Base-by-base conservation (phyloP, 2,113 vertebrate species). In the Actinemys pallida region DNA sequence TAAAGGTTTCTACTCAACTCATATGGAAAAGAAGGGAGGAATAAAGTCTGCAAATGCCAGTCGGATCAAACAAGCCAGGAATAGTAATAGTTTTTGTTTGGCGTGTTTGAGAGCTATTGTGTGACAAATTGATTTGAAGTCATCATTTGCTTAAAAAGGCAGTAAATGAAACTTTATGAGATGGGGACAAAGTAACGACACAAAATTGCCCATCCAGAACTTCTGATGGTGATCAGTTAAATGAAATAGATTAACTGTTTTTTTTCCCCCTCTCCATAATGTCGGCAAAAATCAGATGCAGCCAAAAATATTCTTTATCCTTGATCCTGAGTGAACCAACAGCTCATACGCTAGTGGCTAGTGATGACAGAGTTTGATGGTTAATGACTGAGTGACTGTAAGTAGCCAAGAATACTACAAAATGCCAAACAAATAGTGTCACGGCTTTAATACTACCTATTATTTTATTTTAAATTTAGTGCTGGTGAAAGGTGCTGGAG, bases 71-170 rank as follows among this genome's bases (percentile, higher is more conserved):
- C 94, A 95, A 97, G 90, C 88, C 92, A 94, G 78, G 91, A 96
- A 97, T 95, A 93, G 92, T 96, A 95, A 91, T 93, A 95, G 91
- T 92, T 94, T 93, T 90, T 94, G 94, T 96, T 97, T 96, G 95
- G 92, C 90, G 87, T 92, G 89, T 97, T 94, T 94, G 90, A 95
- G 83, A 96, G 93, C 94, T 94, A 94, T 93, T 95, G 97, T 97
- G 94, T 97, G 96, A 98, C 97, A 96, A 97, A 97, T 96, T 97
- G 97, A 97, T 97, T 97, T 97, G 93, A 83, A 98, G 94, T 93
- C 96, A 97, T 97, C 94, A 96, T 97, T 98, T 97, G 97, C 95
- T 98, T 98, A 97, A 98, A 98, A 98, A 97, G 97, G 97, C 97
- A 97, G 94, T 96, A 98, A 97, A 97, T 97, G 96, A 97, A 97